A percentile compares a stretch with the other conserved stretches of the same genome.
phyloP scores from a whole-genome alignment of 1,140 invertebrate species.

The Eufriesea mexicana region DNA sequence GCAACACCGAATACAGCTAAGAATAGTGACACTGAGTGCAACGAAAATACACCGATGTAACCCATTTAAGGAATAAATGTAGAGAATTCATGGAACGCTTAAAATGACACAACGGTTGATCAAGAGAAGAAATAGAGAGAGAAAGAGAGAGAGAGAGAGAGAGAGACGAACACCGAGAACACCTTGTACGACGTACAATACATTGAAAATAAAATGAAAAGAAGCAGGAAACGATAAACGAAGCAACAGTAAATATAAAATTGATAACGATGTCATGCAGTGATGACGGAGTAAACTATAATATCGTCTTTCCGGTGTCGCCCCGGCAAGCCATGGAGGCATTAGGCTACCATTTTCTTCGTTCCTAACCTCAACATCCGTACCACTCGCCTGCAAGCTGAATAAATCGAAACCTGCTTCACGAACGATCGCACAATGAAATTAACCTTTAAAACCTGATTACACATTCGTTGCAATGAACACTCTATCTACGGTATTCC shows the following conservation, averaged over 20 bases:
- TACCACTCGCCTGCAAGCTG: neutral
- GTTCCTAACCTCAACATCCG: neutral
- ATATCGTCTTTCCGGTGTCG: neutral
- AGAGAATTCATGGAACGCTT: conserved; percentile 37
- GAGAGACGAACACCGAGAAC: conserved; percentile 55
- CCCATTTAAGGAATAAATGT: conserved; percentile 51
- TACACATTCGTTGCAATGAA: neutral
- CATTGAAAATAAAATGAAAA: conserved; percentile 46
- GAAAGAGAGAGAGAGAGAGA: conserved; percentile 25
- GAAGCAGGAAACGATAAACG: conserved; percentile 59
- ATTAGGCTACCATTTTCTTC: neutral
- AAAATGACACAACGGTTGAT: conserved; percentile 28
- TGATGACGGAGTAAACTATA: conserved; percentile 40
- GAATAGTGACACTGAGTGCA: conserved; percentile 70
- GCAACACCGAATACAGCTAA: conserved; percentile 73
- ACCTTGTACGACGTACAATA: conserved; percentile 57
- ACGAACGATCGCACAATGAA: neutral
- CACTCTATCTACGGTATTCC: neutral
- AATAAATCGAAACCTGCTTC: neutral
- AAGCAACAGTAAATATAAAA: conserved; percentile 72
- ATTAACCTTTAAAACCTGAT: neutral
- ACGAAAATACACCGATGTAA: conserved; percentile 67
- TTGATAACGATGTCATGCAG: conserved; percentile 61
- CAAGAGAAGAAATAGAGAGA: conserved; percentile 45
- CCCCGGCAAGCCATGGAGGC: no score